Conservation (phyloP, 2,113 vertebrate genomes). For the Ploceus nigricollis region DNA sequence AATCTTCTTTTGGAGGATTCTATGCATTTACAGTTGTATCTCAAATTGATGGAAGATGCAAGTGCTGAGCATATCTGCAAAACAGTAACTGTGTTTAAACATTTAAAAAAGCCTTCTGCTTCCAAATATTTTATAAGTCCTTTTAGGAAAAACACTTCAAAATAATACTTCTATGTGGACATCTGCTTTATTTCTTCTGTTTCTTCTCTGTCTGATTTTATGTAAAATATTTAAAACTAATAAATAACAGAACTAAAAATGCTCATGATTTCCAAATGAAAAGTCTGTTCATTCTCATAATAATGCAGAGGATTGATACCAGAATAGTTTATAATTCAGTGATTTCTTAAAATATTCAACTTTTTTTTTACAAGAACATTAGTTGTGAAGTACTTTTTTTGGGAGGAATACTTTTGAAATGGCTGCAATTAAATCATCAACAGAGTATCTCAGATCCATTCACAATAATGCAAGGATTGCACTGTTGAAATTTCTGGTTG, state of each 20-base stretch:
- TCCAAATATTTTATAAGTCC: neutral
- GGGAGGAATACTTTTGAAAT: neutral
- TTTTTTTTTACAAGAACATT: neutral
- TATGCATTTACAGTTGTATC: neutral
- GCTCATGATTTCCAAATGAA: neutral
- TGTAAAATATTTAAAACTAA: neutral
- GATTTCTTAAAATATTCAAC: neutral
- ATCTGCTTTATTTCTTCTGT: neutral
- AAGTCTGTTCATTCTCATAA: neutral
- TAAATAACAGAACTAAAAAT: neutral
- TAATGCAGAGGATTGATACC: neutral
- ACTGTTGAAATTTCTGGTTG: neutral
- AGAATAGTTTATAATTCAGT: neutral
- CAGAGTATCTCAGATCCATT: neutral
- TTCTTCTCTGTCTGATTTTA: neutral
- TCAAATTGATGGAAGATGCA: neutral
- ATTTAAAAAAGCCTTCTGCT: neutral
- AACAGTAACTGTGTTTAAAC: neutral
- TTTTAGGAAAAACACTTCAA: neutral
- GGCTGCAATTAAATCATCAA: neutral
- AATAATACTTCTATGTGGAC: neutral
- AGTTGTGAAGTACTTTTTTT: neutral
- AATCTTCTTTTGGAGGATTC: neutral
- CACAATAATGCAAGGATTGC: neutral
- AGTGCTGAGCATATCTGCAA: neutral